A percentile compares a stretch with the other conserved stretches of the same genome.
phyloP scores from a whole-genome alignment of 2,888 invertebrate genomes.

The Caenorhabditis wallacei region DNA sequence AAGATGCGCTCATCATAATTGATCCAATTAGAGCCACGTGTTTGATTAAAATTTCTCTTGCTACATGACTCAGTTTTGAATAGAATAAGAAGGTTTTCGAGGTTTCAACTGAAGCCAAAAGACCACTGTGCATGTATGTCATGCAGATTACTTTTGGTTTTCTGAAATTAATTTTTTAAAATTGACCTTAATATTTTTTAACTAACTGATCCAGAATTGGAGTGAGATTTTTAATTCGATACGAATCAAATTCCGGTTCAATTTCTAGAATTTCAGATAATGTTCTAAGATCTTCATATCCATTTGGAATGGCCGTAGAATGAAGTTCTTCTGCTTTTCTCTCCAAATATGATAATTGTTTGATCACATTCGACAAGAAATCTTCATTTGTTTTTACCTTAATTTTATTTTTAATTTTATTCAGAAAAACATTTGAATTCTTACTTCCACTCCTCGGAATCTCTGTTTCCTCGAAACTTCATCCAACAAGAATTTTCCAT shows the following conservation, averaged over 20 bases:
- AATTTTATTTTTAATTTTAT: neutral
- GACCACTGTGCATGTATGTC: slow-evolving; percentile 42
- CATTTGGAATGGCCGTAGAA: slow-evolving; percentile 10
- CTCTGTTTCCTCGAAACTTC: slow-evolving; percentile 30
- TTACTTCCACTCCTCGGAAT: neutral
- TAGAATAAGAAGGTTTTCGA: slow-evolving; percentile 33
- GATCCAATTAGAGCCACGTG: slow-evolving; percentile 41
- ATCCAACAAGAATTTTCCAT: slow-evolving; percentile 23
- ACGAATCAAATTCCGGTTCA: slow-evolving; percentile 16
- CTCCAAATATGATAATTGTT: slow-evolving; percentile 13
- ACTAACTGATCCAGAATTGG: slow-evolving; percentile 11
- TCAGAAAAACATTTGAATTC: neutral
- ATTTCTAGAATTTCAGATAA: slow-evolving; percentile 28
- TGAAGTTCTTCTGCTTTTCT: slow-evolving; percentile 26
- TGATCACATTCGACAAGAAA: slow-evolving; percentile 27
- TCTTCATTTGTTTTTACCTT: slow-evolving; percentile 26
- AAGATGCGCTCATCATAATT: slow-evolving; percentile 43
- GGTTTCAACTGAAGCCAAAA: slow-evolving; percentile 29
- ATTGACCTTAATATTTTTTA: neutral
- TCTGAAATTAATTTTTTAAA: neutral
- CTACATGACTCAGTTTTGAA: slow-evolving; percentile 20
- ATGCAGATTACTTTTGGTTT: slow-evolving; percentile 15
- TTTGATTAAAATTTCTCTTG: slow-evolving; percentile 18
- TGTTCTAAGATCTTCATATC: slow-evolving; percentile 27
- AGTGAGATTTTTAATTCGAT: slow-evolving; percentile 26